Conservation (phyloP, 2,888 invertebrate species). For the Tillus elongatus region DNA sequence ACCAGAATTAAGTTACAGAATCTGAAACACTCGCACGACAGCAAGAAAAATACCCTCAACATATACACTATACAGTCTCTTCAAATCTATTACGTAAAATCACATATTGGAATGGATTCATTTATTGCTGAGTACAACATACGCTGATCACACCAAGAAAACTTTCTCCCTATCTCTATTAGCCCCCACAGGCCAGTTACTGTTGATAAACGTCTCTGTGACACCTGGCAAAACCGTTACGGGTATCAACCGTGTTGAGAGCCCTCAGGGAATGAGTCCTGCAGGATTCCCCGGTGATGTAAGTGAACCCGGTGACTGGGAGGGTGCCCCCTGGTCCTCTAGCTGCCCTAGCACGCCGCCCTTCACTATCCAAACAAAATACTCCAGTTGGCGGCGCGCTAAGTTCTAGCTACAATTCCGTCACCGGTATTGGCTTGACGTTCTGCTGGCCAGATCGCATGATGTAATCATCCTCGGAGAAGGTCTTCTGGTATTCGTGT, state of each 20-base stretch:
- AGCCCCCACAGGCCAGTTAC: slow-evolving; percentile 24
- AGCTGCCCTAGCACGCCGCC: slow-evolving; percentile 43
- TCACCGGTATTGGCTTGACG: slow-evolving; percentile 71
- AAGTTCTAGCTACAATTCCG: slow-evolving; percentile 93
- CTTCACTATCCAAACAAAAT: slow-evolving; percentile 55
- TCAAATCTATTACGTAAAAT: slow-evolving; percentile 31
- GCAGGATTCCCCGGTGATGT: slow-evolving; percentile 60
- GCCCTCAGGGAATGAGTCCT: slow-evolving; percentile 44
- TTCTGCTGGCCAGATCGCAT: slow-evolving; percentile 53
- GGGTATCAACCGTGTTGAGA: slow-evolving; percentile 27
- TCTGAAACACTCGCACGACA: too few species aligned
- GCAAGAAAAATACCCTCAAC: too few species aligned
- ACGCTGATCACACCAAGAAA: too few species aligned
- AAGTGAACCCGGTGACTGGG: slow-evolving; percentile 67
- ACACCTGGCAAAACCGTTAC: slow-evolving; percentile 39
- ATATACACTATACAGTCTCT: slow-evolving; percentile 35
- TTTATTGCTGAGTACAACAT: slow-evolving; percentile 34
- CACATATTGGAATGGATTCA: slow-evolving; percentile 45
- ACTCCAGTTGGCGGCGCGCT: slow-evolving; percentile 76
- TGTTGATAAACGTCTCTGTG: slow-evolving; percentile 34
- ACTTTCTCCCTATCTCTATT: too few species aligned
- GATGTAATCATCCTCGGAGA: slow-evolving; percentile 79
- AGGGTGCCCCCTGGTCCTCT: slow-evolving; percentile 50
- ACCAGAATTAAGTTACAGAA: too few species aligned
- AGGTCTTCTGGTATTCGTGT: slow-evolving; percentile 83